Conservation (phyloP, 2,888 invertebrate genomes). For the Panorpa germanica region DNA sequence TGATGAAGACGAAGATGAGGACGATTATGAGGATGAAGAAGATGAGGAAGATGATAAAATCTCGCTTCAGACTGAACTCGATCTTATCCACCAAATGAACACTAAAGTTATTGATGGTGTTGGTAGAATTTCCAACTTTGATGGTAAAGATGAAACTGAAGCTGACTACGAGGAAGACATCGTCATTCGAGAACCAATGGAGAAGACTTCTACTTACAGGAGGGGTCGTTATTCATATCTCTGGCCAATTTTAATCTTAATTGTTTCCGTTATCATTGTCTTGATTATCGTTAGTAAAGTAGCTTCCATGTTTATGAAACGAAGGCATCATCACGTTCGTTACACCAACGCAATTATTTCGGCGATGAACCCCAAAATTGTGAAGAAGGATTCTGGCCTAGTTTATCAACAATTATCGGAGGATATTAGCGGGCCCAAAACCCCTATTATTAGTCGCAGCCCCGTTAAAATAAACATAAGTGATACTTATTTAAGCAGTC, state of each 20-base stretch:
- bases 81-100: too few species aligned
- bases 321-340: constrained; percentile 23
- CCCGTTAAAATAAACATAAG: too few species aligned
- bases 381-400: constrained; percentile 51
- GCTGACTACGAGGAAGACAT: constrained; percentile 16
- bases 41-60: constrained; percentile 12
- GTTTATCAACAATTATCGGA: constrained; percentile 65
- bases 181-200: too few species aligned
- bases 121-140: constrained; percentile 12
- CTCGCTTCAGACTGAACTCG: too few species aligned
- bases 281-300: constrained; percentile 32
- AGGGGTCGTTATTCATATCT: constrained; percentile 32
- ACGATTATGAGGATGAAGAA: constrained; percentile 11
- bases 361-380: constrained; percentile 25
- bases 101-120: too few species aligned
- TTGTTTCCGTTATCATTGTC: constrained; percentile 32
- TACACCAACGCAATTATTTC: constrained; percentile 24
- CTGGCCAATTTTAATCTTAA: constrained; percentile 36
- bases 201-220: too few species aligned
- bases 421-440: constrained; percentile 46
- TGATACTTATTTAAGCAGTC: too few species aligned
- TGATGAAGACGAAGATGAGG: constrained; percentile 12
- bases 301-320: constrained; percentile 29
- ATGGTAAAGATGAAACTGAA: constrained; percentile 12
- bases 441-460: too few species aligned